phyloP scores from a whole-genome alignment of 2,797 vertebrate species.

The Natrix natrix region DNA sequence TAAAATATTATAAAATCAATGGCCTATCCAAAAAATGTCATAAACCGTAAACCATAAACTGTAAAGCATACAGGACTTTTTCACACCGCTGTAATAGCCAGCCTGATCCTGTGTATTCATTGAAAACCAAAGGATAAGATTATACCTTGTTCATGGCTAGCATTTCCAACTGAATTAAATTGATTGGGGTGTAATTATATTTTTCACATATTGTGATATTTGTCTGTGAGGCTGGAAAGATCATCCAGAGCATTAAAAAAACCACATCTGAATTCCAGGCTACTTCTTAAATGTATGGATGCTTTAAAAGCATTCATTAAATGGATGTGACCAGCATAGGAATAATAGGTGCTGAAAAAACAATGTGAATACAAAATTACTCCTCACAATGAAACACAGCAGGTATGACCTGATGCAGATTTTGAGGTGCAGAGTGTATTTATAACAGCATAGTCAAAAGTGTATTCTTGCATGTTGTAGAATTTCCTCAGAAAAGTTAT shows the following conservation, averaged over 20 bases:
- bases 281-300: background rate
- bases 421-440: background rate
- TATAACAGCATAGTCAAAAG: background rate
- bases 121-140: background rate
- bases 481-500: background rate
- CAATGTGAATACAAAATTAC: background rate
- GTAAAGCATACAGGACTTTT: no score
- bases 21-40: no score
- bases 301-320: background rate
- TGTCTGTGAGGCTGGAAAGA: background rate
- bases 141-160: background rate
- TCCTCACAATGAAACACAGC: background rate
- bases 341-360: background rate
- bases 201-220: background rate
- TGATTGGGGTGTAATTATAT: background rate
- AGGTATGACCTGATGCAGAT: background rate
- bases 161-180: background rate
- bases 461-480: background rate
- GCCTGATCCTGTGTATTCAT: background rate
- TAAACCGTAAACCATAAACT: no score
- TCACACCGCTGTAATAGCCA: background rate
- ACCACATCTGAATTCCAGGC: background rate
- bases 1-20: no score
- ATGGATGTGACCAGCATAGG: background rate
- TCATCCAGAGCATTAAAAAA: background rate